Conservation (phyloP, 2,113 vertebrate genomes). For the Cranoglanis bouderius region DNA sequence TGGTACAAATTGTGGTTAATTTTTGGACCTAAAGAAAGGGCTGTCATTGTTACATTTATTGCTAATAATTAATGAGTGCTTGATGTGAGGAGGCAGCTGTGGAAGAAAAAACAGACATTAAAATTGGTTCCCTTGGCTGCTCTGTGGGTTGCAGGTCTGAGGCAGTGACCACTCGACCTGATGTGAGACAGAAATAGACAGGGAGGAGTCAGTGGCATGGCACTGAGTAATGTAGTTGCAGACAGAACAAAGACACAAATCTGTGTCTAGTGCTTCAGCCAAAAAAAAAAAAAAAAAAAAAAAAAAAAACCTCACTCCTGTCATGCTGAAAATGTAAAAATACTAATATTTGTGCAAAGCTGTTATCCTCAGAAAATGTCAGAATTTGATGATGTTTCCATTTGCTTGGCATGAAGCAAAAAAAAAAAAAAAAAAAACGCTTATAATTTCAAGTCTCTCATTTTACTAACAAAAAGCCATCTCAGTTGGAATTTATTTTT, state of each 20-base stretch:
- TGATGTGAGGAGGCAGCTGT: constrained; percentile 49
- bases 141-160: constrained; percentile 5
- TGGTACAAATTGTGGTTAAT: constrained; percentile 63
- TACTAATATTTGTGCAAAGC: neutral
- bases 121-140: constrained; percentile 19
- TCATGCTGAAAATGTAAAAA: neutral
- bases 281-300: neutral
- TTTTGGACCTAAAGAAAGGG: constrained; percentile 48
- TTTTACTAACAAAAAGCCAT: constrained; percentile 34
- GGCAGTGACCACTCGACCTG: neutral
- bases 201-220: constrained; percentile 28
- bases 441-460: constrained; percentile 23
- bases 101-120: constrained; percentile 18
- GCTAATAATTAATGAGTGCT: constrained; percentile 63
- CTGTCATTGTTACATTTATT: constrained; percentile 59
- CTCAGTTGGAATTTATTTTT: constrained; percentile 53
- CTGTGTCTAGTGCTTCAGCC: constrained; percentile 3
- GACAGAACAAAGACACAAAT: constrained; percentile 33
- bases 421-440: neutral
- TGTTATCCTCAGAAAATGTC: neutral
- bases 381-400: constrained; percentile 22
- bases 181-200: constrained; percentile 38
- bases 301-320: neutral
- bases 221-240: constrained; percentile 25
- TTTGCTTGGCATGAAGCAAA: neutral